These are phyloP conservation scores for Musca vetustissima DNA, from an alignment of 1,140 invertebrate species.

Conservation along the genomic window DNA sequence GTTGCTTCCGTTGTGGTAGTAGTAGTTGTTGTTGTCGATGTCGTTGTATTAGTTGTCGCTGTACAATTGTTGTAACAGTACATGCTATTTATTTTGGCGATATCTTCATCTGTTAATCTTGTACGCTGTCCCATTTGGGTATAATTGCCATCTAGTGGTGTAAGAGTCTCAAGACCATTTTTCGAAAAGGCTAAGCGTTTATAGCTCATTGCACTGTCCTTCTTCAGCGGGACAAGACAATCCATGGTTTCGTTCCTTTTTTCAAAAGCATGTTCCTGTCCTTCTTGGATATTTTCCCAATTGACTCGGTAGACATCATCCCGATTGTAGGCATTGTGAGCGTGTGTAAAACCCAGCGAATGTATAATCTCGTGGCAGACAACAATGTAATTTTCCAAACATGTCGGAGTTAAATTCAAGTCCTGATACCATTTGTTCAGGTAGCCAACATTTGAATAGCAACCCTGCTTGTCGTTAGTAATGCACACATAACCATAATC, in stretches of 20 bases:
- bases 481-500: slow-evolving; percentile 41
- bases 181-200: slow-evolving; percentile 68
- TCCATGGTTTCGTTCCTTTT: slow-evolving; percentile 58
- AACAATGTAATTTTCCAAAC: slow-evolving; percentile 42
- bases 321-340: slow-evolving; percentile 65
- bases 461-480: slow-evolving; percentile 48
- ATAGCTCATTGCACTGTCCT: slow-evolving; percentile 78
- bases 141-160: slow-evolving; percentile 50
- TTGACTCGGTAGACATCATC: slow-evolving; percentile 62
- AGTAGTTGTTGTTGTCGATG: too few relatives aligned
- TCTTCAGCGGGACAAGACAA: slow-evolving; percentile 63
- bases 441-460: slow-evolving; percentile 60
- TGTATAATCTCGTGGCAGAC: slow-evolving; percentile 71
- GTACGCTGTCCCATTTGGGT: slow-evolving; percentile 62
- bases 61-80: slow-evolving; percentile 55
- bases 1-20: too few relatives aligned
- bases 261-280: slow-evolving; percentile 59
- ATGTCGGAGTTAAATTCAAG: slow-evolving; percentile 56
- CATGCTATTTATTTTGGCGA: slow-evolving; percentile 66
- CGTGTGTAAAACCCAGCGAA: slow-evolving; percentile 63
- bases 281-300: slow-evolving; percentile 60
- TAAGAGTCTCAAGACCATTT: slow-evolving; percentile 70
- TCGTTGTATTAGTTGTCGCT: too few relatives aligned
- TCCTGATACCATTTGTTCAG: slow-evolving; percentile 58
- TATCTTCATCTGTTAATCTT: slow-evolving; percentile 66